A percentile compares a stretch with the other conserved stretches of the same genome.
These are phyloP conservation scores for Microcebus jonahi DNA, from an alignment of 2,113 vertebrate genomes.

Conservation along the genomic window DNA sequence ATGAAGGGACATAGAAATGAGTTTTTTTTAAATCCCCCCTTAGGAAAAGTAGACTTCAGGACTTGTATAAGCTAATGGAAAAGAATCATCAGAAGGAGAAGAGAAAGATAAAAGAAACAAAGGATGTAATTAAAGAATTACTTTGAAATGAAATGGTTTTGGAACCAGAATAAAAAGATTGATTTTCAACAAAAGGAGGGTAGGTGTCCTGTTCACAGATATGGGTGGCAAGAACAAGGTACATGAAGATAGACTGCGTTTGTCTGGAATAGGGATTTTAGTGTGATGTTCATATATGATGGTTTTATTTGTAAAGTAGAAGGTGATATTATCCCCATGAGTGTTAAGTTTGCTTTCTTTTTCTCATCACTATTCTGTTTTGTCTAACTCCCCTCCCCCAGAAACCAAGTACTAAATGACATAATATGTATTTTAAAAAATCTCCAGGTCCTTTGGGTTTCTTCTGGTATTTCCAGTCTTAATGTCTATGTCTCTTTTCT, in stretches of 20 bases:
- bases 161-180: neutral
- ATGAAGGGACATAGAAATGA: neutral
- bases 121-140: conserved; percentile 27
- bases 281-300: neutral
- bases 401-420: neutral
- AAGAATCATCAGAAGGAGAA: neutral
- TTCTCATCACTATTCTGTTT: neutral
- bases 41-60: neutral
- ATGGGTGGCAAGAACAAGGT: neutral
- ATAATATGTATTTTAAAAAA: neutral
- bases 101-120: neutral
- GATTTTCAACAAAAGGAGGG: neutral
- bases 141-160: neutral
- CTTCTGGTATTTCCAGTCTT: neutral
- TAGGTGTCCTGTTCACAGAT: neutral
- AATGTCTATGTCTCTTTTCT: neutral
- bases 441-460: neutral
- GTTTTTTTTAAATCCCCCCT: no score
- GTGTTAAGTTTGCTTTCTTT: neutral
- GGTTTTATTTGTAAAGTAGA: neutral
- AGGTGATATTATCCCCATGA: neutral
- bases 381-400: neutral
- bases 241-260: neutral
- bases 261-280: neutral
- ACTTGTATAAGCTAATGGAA: neutral